Conservation (phyloP, 1,140 invertebrate species). For the Diplogasteroides magnus region DNA sequence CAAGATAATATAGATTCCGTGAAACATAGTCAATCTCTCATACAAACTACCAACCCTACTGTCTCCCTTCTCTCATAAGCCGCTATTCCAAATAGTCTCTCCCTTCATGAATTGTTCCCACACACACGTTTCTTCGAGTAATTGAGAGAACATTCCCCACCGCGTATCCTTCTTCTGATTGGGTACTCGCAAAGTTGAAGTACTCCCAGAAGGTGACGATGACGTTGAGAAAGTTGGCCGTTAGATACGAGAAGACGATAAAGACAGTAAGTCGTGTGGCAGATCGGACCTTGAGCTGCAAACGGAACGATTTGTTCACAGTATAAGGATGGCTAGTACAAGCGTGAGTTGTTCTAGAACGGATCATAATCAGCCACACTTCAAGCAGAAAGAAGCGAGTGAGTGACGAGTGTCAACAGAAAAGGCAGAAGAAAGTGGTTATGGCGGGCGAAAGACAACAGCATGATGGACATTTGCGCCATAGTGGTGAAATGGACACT, state of each 20-base stretch:
- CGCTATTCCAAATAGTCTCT: neutral
- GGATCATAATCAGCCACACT: too few relatives aligned
- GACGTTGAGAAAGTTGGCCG: conserved; percentile 33
- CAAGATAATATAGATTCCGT: conserved; percentile 1
- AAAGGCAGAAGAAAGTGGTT: too few relatives aligned
- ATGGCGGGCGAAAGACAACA: too few relatives aligned
- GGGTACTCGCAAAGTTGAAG: conserved; percentile 8
- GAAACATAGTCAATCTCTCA: too few relatives aligned
- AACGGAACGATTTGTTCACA: too few relatives aligned
- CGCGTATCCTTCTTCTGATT: neutral
- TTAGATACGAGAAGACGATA: conserved; percentile 32
- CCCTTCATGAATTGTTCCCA: neutral
- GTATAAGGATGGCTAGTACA: too few relatives aligned
- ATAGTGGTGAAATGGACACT: too few relatives aligned
- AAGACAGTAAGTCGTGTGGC: conserved; percentile 31
- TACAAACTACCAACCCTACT: too few relatives aligned
- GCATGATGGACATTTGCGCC: too few relatives aligned
- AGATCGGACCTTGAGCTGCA: conserved; percentile 31
- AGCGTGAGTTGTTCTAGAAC: too few relatives aligned
- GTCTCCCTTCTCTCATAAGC: conserved; percentile 1
- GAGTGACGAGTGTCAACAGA: too few relatives aligned
- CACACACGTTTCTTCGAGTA: neutral
- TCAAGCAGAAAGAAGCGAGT: too few relatives aligned
- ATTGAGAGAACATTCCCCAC: neutral
- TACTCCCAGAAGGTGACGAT: conserved; percentile 32